Percentiles rank a stretch among this genome's conserved stretches.
phyloP scores from a whole-genome alignment of 37 sponge, comb jelly and placozoan genomes.

The Bolinopsis microptera region DNA sequence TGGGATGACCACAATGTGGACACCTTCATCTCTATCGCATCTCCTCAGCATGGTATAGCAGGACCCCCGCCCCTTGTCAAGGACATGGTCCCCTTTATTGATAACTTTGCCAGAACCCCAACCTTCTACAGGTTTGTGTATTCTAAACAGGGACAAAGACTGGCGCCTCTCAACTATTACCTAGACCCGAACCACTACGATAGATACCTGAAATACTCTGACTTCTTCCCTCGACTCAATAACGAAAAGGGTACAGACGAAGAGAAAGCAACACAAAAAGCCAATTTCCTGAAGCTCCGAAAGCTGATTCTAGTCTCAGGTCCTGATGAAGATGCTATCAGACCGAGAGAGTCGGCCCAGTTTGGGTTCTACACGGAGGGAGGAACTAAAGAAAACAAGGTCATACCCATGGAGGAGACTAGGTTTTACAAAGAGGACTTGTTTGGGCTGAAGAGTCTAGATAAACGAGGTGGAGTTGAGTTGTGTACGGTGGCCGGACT shows the following conservation, averaged over 20 bases:
- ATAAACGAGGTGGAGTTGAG: not conserved
- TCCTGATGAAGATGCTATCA: not conserved
- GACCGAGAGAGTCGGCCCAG: not conserved
- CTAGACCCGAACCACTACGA: not conserved
- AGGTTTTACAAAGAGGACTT: slow-evolving; percentile 16
- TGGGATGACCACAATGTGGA: slow-evolving; percentile 17
- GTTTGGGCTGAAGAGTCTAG: not conserved
- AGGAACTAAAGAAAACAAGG: not conserved
- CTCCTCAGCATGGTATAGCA: not conserved
- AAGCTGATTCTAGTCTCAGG: not conserved
- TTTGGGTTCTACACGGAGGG: not conserved
- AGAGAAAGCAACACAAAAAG: not conserved
- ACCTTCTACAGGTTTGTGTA: not conserved
- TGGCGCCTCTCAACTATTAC: slow-evolving; percentile 4
- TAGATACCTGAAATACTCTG: not conserved
- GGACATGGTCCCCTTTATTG: not conserved
- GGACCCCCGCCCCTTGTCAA: not conserved
- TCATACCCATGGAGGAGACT: slow-evolving; percentile 29
- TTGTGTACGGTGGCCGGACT: not conserved
- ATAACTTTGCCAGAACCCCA: not conserved
- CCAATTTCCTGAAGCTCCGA: not conserved
- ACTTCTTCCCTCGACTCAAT: slow-evolving; percentile 6
- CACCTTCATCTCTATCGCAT: slow-evolving; percentile 14
- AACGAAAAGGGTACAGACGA: not conserved
- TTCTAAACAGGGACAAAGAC: not conserved